These are phyloP conservation scores for Dioctria linearis DNA, from an alignment of 2,888 invertebrate genomes.

Conservation along the genomic window DNA sequence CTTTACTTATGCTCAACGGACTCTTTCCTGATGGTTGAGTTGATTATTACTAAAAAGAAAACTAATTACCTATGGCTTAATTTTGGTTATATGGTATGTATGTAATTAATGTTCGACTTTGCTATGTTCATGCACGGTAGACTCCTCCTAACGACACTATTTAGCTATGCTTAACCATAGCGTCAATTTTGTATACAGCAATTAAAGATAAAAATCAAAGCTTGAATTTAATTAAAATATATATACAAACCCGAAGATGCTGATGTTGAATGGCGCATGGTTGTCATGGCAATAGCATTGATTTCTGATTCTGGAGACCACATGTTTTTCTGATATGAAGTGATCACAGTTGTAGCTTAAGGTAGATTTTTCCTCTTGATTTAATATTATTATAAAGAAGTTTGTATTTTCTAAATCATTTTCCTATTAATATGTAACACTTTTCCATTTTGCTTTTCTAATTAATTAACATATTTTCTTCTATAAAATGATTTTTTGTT, in stretches of 20 bases:
- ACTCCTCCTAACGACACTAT: neutral
- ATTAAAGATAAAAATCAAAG: neutral
- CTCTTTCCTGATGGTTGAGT: conserved; percentile 31
- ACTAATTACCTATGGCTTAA: conserved; percentile 36
- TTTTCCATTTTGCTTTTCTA: neutral
- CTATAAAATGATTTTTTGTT: conserved; percentile 1
- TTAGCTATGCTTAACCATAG: no score
- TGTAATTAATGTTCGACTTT: no score
- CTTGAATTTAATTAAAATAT: neutral
- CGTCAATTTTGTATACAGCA: no score
- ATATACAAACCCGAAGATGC: conserved; percentile 80
- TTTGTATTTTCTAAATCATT: conserved; percentile 12
- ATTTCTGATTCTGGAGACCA: conserved; percentile 84
- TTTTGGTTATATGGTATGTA: neutral
- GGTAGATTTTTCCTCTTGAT: conserved; percentile 16
- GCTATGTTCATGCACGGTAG: no score
- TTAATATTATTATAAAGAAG: neutral
- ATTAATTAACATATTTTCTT: neutral
- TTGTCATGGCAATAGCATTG: conserved; percentile 87
- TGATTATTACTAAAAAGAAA: conserved; percentile 33
- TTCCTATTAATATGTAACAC: neutral
- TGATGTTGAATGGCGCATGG: conserved; percentile 80
- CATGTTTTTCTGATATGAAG: conserved; percentile 68
- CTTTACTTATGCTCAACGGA: conserved; percentile 18
- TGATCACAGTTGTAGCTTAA: conserved; percentile 51